phyloP scores from a whole-genome alignment of 1,140 invertebrate genomes.

The Caligus rogercresseyi region DNA sequence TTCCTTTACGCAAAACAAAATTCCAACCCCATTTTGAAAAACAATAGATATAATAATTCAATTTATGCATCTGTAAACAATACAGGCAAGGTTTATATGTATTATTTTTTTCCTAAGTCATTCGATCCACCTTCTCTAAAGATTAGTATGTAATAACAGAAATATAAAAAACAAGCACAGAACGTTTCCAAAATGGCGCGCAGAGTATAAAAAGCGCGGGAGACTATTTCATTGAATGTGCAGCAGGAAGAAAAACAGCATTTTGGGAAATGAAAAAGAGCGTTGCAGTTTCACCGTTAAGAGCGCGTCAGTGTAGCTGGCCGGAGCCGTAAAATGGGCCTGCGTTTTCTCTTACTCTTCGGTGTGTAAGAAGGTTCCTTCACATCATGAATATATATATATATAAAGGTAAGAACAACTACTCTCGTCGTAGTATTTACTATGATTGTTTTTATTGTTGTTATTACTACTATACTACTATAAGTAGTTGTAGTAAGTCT shows the following conservation, averaged over 20 bases:
- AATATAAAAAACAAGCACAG: no score
- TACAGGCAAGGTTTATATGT: background rate
- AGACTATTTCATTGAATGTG: conserved; percentile 1
- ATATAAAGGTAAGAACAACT: background rate
- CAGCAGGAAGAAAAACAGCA: no score
- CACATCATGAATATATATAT: background rate
- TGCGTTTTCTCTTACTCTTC: no score
- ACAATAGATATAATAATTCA: background rate
- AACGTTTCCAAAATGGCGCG: background rate
- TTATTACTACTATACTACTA: no score
- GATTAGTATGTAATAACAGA: background rate
- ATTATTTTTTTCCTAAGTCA: background rate
- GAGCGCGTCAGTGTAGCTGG: conserved; percentile 1
- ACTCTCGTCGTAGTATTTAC: no score
- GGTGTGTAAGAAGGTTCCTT: no score
- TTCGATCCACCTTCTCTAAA: background rate
- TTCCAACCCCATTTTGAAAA: background rate
- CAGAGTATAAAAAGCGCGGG: background rate
- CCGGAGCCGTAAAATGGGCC: background rate
- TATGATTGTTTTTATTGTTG: no score
- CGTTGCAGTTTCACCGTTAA: conserved; percentile 7
- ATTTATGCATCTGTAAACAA: background rate
- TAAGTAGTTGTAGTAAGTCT: no score
- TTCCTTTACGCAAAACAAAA: background rate
- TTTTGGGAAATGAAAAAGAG: no score